Base-by-base conservation (phyloP, 2,888 invertebrate genomes). In the Eupeodes latifasciatus region DNA sequence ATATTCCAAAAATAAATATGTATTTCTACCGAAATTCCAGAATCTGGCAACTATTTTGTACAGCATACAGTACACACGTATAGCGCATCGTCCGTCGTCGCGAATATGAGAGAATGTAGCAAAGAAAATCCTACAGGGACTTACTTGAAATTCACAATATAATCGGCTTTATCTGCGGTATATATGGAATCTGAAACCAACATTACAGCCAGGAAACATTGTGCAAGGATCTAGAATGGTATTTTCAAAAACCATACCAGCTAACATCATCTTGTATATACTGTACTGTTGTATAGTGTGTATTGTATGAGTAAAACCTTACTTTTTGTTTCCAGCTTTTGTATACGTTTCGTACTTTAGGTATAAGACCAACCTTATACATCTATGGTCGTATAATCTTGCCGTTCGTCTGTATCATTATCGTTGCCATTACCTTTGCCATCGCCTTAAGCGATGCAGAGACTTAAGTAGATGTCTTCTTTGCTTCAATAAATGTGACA, bases 361-460 rank as follows among this genome's bases (percentile, higher is more conserved):
- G 19, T 19, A 19, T 19, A 19, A 19, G 19, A 19, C 19, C 49
- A 49, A 5, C 2, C 5, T 14, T 12, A 14, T 5, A 12, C 12
- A 49, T 14, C 3, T 49, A 49, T 14, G 4, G 12, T 49, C 4
- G 5, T 11, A 55, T 19, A 81, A 81, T 85, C 74, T 67, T 77
- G n/a, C 67, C 61, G 59, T 81, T 62, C 53, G 74, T 69, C 44
- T 78, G 85, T 74, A 78, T 86, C 85, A 86, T 86, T 86, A 86
- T 86, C 75, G 36, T 71, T 75, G 71, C 75, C 75, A 83, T 83
- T 83, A 79, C 75, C 59, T n/a, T 27, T 59, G 14, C 47, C 69
- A 79, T 74, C 47, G 78, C 49, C 19, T 61, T n/a, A 69, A 53
- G 69, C 69, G 44, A 66, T 83, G 83, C 75, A 75, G 75, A 79